Evolutionary conservation across 2,113 vertebrate genomes (phyloP).

Genomic region (Poeciliopsis occidentalis): DNA sequence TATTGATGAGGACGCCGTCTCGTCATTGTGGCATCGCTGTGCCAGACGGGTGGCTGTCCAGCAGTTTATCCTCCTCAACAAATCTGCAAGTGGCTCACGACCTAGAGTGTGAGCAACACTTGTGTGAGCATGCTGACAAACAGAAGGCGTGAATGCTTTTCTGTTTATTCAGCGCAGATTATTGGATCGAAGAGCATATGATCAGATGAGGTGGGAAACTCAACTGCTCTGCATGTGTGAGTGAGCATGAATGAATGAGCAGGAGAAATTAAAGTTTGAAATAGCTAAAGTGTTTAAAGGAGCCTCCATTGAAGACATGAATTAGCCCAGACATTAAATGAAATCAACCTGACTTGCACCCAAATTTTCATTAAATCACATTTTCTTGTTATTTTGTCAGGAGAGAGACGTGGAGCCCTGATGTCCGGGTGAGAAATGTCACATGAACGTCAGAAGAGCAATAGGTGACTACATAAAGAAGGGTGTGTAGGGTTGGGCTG

Average conservation of each 20-base stretch:
- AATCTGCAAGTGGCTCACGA: background rate
- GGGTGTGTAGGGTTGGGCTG: conserved; percentile 3
- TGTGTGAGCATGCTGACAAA: background rate
- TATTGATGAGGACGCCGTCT: conserved; percentile 11
- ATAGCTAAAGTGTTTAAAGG: background rate
- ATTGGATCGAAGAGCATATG: background rate
- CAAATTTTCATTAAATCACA: conserved; percentile 22
- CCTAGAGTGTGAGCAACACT: conserved; percentile 13
- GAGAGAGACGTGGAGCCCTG: conserved; percentile 47
- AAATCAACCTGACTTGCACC: conserved; percentile 22
- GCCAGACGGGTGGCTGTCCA: conserved; percentile 23
- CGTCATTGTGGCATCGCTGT: conserved; percentile 6
- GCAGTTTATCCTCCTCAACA: conserved; percentile 3
- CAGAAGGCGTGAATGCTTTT: background rate
- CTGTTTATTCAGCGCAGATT: background rate
- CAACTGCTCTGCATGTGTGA: background rate
- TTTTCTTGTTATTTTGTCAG: conserved; percentile 15
- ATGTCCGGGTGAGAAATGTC: conserved; percentile 79
- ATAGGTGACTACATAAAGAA: conserved; percentile 18
- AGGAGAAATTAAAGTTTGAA: background rate
- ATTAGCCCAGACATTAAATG: background rate
- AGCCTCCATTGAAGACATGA: background rate
- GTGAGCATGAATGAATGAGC: background rate
- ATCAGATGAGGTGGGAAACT: conserved; percentile 9
- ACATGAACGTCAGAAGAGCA: conserved; percentile 63